phyloP scores from a whole-genome alignment of 2,888 invertebrate species.

The Athrips mouffetella region DNA sequence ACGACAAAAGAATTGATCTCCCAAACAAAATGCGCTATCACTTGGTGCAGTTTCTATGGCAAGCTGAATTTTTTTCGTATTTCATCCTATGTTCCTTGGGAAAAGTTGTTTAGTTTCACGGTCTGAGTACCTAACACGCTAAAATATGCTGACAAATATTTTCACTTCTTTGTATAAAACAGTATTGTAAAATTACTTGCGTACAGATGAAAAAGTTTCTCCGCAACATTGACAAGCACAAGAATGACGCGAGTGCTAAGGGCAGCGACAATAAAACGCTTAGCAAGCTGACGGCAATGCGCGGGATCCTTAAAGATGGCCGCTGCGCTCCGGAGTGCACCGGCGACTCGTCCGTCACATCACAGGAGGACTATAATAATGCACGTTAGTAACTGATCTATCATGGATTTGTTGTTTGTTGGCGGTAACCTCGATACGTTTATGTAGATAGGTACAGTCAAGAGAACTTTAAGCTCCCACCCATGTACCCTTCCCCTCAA shows the following conservation, averaged over 20 bases:
- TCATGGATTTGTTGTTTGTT: neutral
- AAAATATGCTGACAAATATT: too few species aligned
- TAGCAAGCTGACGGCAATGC: conserved; percentile 63
- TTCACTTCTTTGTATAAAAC: too few species aligned
- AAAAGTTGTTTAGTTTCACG: too few species aligned
- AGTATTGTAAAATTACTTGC: neutral
- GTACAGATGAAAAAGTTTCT: conserved; percentile 67
- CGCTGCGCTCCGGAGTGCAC: conserved; percentile 68
- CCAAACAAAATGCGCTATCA: too few species aligned
- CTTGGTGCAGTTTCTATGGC: too few species aligned
- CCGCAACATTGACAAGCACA: conserved; percentile 70
- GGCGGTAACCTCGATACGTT: neutral
- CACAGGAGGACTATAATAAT: conserved; percentile 44
- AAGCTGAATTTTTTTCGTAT: too few species aligned
- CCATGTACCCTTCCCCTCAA: too few species aligned
- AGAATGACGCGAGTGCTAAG: conserved; percentile 56
- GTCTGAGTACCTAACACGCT: too few species aligned
- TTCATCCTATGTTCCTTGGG: too few species aligned
- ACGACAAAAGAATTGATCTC: too few species aligned
- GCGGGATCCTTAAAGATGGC: conserved; percentile 66
- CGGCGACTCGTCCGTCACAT: conserved; percentile 58
- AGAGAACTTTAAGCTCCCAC: too few species aligned
- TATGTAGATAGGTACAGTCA: too few species aligned
- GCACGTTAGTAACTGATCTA: conserved; percentile 33
- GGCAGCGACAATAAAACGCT: conserved; percentile 52